phyloP scores from a whole-genome alignment of 30 jellyfish, hydroid and myxozoan genomes.

The Clytia hemisphaerica region DNA sequence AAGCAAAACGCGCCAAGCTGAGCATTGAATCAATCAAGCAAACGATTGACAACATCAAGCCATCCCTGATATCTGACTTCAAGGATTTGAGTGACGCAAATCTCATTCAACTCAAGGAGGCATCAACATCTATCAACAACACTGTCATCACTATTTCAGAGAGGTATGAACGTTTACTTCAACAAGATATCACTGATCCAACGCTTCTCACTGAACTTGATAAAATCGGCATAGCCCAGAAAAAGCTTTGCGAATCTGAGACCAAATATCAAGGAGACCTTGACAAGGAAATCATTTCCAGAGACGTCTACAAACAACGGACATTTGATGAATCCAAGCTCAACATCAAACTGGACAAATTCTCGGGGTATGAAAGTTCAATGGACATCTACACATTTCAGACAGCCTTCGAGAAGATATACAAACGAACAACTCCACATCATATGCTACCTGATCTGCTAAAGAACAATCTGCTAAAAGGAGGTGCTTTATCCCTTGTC shows the following conservation, averaged over 20 bases:
- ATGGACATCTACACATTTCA: conserved; percentile 3
- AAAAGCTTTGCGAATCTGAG: neutral
- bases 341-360: neutral
- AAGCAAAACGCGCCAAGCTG: too few relatives aligned
- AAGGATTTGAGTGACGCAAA: too few relatives aligned
- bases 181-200: neutral
- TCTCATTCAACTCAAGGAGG: conserved; percentile 9
- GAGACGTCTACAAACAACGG: neutral
- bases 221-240: too few relatives aligned
- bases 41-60: too few relatives aligned
- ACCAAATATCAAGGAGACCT: neutral
- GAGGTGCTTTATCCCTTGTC: neutral
- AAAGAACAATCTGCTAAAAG: too few relatives aligned
- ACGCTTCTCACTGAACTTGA: neutral
- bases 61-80: too few relatives aligned
- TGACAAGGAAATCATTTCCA: neutral
- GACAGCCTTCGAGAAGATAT: too few relatives aligned
- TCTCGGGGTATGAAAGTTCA: too few relatives aligned
- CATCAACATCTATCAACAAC: neutral
- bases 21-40: too few relatives aligned
- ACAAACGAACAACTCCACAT: conserved; percentile 9
- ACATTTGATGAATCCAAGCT: too few relatives aligned
- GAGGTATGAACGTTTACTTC: neutral
- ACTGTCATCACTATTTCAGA: neutral
- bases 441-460: too few relatives aligned